These are phyloP conservation scores for Sebastes cheni DNA, from an alignment of 2,797 vertebrate genomes.

Conservation along the genomic window DNA sequence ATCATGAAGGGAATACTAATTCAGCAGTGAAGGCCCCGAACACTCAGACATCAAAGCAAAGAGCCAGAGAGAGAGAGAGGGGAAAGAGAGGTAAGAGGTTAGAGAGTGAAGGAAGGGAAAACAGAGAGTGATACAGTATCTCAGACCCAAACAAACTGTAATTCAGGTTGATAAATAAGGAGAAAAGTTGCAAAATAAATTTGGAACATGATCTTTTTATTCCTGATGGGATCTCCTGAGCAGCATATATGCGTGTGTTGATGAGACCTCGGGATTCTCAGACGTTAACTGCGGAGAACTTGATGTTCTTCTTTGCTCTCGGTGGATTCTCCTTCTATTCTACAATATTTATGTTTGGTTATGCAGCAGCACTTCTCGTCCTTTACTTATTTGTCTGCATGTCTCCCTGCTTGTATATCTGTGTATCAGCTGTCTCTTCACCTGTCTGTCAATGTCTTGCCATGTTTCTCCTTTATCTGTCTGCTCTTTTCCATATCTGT, in stretches of 20 bases:
- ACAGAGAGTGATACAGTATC: constrained; percentile 15
- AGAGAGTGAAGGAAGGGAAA: constrained; percentile 33
- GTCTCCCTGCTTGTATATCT: not conserved
- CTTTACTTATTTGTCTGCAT: constrained; percentile 4
- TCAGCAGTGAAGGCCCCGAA: constrained; percentile 7
- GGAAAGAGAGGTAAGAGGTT: constrained; percentile 56
- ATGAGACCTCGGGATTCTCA: not conserved
- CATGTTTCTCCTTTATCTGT: not conserved
- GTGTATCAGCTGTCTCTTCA: constrained; percentile 5
- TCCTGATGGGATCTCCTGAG: not conserved
- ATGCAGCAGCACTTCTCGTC: constrained; percentile 8
- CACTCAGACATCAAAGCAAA: constrained; percentile 58
- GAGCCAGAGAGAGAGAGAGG: constrained; percentile 7
- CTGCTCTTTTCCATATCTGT: not conserved
- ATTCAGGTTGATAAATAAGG: constrained; percentile 3
- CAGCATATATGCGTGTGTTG: not conserved
- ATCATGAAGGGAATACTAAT: constrained; percentile 59
- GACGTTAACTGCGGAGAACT: not conserved
- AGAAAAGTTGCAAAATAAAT: constrained; percentile 22
- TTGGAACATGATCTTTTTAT: constrained; percentile 5
- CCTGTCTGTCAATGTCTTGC: not conserved
- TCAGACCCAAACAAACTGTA: constrained; percentile 11
- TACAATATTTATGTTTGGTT: constrained; percentile 28
- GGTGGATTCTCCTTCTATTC: not conserved
- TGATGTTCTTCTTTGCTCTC: not conserved